Evolutionary conservation across 2,888 invertebrate genomes (phyloP), one percentile per base, ranked within the genome.

Genomic region (Leptinotarsa rubiginosa): DNA sequence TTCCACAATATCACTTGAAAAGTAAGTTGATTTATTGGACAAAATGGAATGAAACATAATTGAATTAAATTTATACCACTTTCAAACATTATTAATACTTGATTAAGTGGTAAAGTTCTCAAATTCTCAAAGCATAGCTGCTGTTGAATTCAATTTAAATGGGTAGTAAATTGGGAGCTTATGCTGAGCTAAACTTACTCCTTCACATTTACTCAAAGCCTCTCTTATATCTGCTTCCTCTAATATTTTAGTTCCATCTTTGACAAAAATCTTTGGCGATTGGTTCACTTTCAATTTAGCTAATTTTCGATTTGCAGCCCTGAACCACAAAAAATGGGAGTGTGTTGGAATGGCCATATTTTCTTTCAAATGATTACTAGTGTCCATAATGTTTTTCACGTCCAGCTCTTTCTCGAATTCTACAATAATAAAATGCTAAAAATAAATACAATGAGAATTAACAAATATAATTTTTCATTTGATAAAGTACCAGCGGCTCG

Each of bases 241-340:
- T 0, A 89, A 80, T 49, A 84, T 80, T 31, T 85, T 81, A 54
- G 87, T 89, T 0, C 92, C 92, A 85, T 92, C 88, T 73, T 89
- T 86, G 1, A 87, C 83, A 1, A 76, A 68, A 25, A 87, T 76
- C 62, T 80, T 81, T 4, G 79, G 69, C 65, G 76, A 78, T 78
- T 80, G 84, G 20, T 75, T 81, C 68, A 81, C 79, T 77, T 85
- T 86, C 77, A 84, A 78, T 79, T 84, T 86, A n/a, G 76, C 64
- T 25, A 82, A 73, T 76, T 84, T 86, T 66, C 80, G 83, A 69
- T 78, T 80, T 13, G 85, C 72, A 7, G 87, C 86, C 77, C 85
- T 89, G 84, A 95, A 95, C 94, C 94, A 95, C 4, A 96, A 84
- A 84, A 94, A 93, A 2, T 92, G 92, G 0, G 94, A 94, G 15